These are phyloP conservation scores for Bicyclus anynana DNA, from an alignment of 1,140 invertebrate species.

Conservation along the genomic window DNA sequence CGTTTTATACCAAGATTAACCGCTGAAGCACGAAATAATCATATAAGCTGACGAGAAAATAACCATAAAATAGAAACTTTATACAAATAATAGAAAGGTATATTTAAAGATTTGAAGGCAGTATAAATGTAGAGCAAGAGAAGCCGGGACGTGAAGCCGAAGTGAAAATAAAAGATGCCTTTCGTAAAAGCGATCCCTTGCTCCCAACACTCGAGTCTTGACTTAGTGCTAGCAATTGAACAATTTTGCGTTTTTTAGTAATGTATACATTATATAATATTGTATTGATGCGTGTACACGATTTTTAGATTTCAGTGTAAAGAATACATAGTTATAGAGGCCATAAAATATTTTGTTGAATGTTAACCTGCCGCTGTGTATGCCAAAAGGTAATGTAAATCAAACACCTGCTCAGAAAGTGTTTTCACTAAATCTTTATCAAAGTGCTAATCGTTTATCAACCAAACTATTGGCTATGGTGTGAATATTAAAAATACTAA, in stretches of 20 bases:
- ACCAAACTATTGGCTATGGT: conserved; percentile 14
- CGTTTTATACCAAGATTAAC: conserved; percentile 10
- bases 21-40: conserved; percentile 29
- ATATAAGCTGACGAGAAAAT: conserved; percentile 21
- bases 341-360: background rate
- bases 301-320: conserved; percentile 12
- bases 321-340: background rate
- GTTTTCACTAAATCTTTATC: background rate
- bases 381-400: background rate
- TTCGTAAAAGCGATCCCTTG: conserved; percentile 42
- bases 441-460: conserved; percentile 4
- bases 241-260: conserved; percentile 20
- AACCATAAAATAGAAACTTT: conserved; percentile 20
- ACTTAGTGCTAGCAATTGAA: conserved; percentile 19
- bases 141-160: conserved; percentile 53
- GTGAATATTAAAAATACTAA: conserved; percentile 17
- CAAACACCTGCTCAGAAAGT: background rate
- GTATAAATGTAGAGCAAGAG: conserved; percentile 38
- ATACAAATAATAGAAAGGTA: conserved; percentile 3
- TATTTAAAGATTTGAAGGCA: conserved; percentile 21
- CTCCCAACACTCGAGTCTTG: conserved; percentile 12
- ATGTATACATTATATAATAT: conserved; percentile 1
- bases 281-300: conserved; percentile 12
- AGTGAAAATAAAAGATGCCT: conserved; percentile 47
- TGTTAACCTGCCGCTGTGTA: background rate